Percentiles rank a stretch among this genome's conserved stretches.
Evolutionary conservation across 2,797 vertebrate genomes (phyloP).

Genomic region (Odontamblyopus rebecca): DNA sequence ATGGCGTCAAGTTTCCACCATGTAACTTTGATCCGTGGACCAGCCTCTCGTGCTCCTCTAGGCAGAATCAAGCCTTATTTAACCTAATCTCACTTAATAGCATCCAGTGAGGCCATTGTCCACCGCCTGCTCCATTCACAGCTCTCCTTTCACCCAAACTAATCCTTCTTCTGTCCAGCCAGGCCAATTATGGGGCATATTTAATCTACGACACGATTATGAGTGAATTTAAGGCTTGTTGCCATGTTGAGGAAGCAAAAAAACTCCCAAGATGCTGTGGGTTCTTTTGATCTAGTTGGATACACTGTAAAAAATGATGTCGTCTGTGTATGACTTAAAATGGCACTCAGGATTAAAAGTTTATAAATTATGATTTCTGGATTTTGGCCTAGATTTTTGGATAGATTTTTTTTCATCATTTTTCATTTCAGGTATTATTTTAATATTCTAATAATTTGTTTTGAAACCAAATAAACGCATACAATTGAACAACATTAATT

Average conservation of each 20-base stretch:
- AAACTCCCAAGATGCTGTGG: conserved; percentile 55
- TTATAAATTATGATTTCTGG: too few relatives aligned
- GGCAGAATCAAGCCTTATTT: conserved; percentile 96
- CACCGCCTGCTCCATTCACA: conserved; percentile 84
- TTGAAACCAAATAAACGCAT: too few relatives aligned
- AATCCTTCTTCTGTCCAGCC: conserved; percentile 85
- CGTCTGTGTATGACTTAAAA: too few relatives aligned
- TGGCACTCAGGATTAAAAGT: too few relatives aligned
- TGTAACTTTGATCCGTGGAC: conserved; percentile 93
- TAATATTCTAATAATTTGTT: too few relatives aligned
- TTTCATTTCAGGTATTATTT: too few relatives aligned
- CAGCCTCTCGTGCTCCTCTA: conserved; percentile 73
- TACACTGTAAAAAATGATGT: conserved; percentile 32
- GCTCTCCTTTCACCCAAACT: conserved; percentile 88
- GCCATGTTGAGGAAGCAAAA: conserved; percentile 67
- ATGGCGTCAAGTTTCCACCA: conserved; percentile 81
- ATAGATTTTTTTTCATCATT: too few relatives aligned
- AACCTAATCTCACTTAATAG: conserved; percentile 99
- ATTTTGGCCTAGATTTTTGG: too few relatives aligned
- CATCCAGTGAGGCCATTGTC: conserved; percentile 91
- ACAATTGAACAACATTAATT: too few relatives aligned
- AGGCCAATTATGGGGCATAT: conserved; percentile 94
- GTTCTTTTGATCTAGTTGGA: conserved; percentile 74
- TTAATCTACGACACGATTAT: conserved; percentile 93
- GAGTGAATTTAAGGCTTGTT: conserved; percentile 82